Conservation (phyloP, 2,888 invertebrate species). For the Erynnis tages region DNA sequence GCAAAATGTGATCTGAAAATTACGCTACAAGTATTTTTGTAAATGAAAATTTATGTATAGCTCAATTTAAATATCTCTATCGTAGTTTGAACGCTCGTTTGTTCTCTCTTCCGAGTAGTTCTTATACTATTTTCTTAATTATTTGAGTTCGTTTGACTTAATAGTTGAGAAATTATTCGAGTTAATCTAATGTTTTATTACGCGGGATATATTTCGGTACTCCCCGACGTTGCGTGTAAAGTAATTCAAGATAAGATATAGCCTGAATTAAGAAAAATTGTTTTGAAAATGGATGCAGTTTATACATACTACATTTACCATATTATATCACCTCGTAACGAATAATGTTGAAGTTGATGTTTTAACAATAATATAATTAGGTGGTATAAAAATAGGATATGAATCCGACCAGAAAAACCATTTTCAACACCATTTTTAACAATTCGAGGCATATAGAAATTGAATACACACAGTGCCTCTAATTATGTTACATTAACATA, state of each 20-base stretch:
- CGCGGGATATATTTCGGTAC: constrained; percentile 4
- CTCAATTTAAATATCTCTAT: constrained; percentile 70
- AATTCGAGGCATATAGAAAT: constrained; percentile 52
- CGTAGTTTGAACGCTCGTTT: constrained; percentile 34
- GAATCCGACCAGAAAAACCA: constrained; percentile 39
- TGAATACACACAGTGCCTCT: constrained; percentile 83
- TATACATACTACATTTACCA: too few species aligned
- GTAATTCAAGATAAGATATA: constrained; percentile 27
- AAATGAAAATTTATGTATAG: constrained; percentile 75
- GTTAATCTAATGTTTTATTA: neutral
- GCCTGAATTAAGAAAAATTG: constrained; percentile 12
- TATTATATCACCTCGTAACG: too few species aligned
- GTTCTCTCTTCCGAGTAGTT: constrained; percentile 32
- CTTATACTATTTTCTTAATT: constrained; percentile 33
- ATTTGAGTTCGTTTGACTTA: constrained; percentile 23
- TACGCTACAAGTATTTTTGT: constrained; percentile 79
- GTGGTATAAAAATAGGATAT: neutral
- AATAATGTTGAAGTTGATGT: neutral
- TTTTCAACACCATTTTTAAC: constrained; percentile 61
- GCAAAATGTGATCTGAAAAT: constrained; percentile 76
- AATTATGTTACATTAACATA: constrained; percentile 83
- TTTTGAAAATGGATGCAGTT: constrained; percentile 14
- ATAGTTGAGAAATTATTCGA: constrained; percentile 28
- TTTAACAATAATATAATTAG: neutral
- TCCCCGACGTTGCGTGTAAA: constrained; percentile 33